These are phyloP conservation scores for Desoria tigrina DNA, from an alignment of 2,888 invertebrate species.

Conservation along the genomic window DNA sequence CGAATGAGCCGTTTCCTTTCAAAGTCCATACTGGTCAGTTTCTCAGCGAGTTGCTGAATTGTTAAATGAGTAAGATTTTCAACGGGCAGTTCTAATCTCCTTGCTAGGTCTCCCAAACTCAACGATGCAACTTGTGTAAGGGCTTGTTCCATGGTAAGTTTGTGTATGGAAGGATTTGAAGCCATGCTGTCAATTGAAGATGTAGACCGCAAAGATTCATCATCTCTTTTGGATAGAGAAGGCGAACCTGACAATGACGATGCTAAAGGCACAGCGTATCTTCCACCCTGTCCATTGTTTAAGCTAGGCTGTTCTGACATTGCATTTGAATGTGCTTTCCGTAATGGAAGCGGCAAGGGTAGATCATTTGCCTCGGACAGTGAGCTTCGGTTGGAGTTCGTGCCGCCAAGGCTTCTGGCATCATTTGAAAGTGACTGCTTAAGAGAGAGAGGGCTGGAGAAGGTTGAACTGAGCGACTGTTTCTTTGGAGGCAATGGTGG, in stretches of 20 bases:
- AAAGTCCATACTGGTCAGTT: conserved; percentile 64
- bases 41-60: conserved; percentile 79
- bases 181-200: conserved; percentile 1
- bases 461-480: conserved; percentile 57
- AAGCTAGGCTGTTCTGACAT: conserved; percentile 19
- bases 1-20: conserved; percentile 56
- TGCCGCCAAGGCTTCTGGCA: conserved; percentile 15
- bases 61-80: conserved; percentile 81
- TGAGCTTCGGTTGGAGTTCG: conserved; percentile 23
- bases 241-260: conserved; percentile 13
- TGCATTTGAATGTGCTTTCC: conserved; percentile 54
- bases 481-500: conserved; percentile 68
- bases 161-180: conserved; percentile 6
- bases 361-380: conserved; percentile 59
- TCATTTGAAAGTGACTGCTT: not conserved
- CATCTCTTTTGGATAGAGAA: conserved; percentile 3
- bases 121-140: conserved; percentile 78
- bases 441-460: conserved; percentile 37
- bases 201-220: conserved; percentile 19
- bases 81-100: conserved; percentile 73
- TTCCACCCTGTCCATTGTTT: conserved; percentile 20
- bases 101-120: conserved; percentile 76
- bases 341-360: conserved; percentile 65
- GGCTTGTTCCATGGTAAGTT: conserved; percentile 56
- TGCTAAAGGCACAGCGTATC: conserved; percentile 37